Base-by-base conservation (phyloP, 1,140 invertebrate species). In the Chironomus tepperi region DNA sequence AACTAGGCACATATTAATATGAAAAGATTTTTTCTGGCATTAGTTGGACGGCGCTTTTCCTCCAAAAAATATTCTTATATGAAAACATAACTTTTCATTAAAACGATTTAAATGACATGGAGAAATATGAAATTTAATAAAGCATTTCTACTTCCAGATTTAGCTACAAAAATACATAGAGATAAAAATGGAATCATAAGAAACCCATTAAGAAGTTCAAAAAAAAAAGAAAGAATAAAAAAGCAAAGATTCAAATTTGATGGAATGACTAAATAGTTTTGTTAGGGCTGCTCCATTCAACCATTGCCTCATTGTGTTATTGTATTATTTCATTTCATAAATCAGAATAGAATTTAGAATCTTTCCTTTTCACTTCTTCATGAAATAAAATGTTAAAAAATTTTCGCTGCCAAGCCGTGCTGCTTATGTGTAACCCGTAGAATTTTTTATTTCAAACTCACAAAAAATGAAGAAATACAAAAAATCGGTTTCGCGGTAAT, bases 241-340 rank as follows among this genome's bases (percentile, higher is more conserved):
- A 34, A 34, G 24, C 24, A 34, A 34, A 70, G 19, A 70, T 70
- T 70, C 65, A 70, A 70, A 70, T 70, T 70, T 70, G 65, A 70
- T 70, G 65, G 65, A 70, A 70, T 70, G 65, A 70, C 65, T 70
- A 70, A 70, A 70, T 70, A 70, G 65, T 70, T 70, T 70, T 70
- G 65, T 70, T 70, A 21, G 12, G 24, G 24, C n/a, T 57, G 47
- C 10, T 57, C 65, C 65, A 70, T 70, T 70, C 65, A 70, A 70
- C 15, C 65, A 70, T 70, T 18, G 6, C 65, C 47, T 57, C 19
- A 70, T 70, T 70, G 65, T 70, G 19, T 70, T 21, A 70, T 70
- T 70, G 65, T 70, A 8, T 21, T 18, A 15, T 70, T 21, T 57
- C n/a, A 12, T 57, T n/a, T 57, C 12, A n/a, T 57, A 57, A 57